Evolutionary conservation across 1,140 invertebrate genomes (phyloP).

Genomic region (Gryllus bimaculatus): DNA sequence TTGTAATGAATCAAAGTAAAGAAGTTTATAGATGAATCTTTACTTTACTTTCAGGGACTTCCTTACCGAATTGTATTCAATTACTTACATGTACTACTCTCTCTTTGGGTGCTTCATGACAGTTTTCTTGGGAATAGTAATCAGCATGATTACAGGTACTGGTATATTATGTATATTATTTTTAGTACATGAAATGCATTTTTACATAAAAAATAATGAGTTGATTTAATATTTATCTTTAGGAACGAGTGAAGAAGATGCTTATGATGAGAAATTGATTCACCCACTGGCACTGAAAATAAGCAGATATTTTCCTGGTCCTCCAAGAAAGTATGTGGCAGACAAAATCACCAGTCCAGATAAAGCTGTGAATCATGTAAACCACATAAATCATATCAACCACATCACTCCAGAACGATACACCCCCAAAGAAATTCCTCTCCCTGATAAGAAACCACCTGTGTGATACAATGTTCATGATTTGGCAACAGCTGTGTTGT

Average conservation of each 20-base stretch:
- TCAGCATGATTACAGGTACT: constrained; percentile 51
- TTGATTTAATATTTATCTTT: background rate
- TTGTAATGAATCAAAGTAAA: background rate
- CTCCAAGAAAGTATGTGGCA: constrained; percentile 12
- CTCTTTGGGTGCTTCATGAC: constrained; percentile 56
- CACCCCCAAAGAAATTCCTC: background rate
- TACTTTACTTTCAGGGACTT: constrained; percentile 37
- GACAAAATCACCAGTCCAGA: constrained; percentile 19
- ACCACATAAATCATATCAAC: no score
- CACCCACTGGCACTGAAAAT: constrained; percentile 52
- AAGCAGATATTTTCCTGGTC: constrained; percentile 44
- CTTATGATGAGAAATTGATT: constrained; percentile 54
- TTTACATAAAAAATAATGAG: background rate
- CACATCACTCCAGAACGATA: background rate
- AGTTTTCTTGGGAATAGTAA: constrained; percentile 49
- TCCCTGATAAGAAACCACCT: background rate
- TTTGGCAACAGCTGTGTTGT: background rate
- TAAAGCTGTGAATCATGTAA: background rate
- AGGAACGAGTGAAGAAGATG: constrained; percentile 44
- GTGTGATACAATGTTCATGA: background rate
- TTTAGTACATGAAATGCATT: background rate
- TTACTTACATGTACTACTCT: constrained; percentile 69
- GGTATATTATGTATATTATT: background rate
- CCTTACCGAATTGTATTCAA: constrained; percentile 48
- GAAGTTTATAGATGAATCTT: background rate